Evolutionary conservation across 2,113 vertebrate genomes (phyloP).

Genomic region (Neoarius graeffei): DNA sequence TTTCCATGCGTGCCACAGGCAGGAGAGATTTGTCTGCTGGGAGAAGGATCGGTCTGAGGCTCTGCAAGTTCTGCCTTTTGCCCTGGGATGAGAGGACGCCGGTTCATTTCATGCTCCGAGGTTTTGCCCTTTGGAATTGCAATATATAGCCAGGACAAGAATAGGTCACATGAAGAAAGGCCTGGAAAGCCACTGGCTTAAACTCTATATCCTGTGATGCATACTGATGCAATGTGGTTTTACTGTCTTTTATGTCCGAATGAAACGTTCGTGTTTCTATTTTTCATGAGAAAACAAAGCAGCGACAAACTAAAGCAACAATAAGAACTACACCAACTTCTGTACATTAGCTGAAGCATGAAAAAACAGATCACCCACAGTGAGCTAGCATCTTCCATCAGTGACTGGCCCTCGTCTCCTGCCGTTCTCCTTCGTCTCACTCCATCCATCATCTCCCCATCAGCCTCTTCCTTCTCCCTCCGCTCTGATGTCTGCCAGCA

Average conservation of each 20-base stretch:
- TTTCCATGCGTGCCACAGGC: conserved; percentile 71
- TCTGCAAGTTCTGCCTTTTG: conserved; percentile 37
- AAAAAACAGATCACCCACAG: conserved; percentile 42
- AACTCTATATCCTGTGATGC: not conserved
- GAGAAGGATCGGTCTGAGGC: conserved; percentile 14
- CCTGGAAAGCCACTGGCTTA: conserved; percentile 5
- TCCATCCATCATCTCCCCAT: conserved; percentile 50
- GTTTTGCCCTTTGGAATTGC: conserved; percentile 54
- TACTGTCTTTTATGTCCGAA: not conserved
- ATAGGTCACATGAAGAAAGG: conserved; percentile 37
- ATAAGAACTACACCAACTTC: not conserved
- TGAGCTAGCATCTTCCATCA: conserved; percentile 41
- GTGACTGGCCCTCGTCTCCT: conserved; percentile 32
- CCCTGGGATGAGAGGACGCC: conserved; percentile 35
- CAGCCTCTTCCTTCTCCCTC: conserved; percentile 38
- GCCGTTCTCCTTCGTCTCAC: conserved; percentile 42
- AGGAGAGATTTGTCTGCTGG: conserved; percentile 10
- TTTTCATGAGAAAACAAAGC: not conserved
- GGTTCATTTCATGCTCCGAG: conserved; percentile 55
- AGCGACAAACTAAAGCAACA: not conserved
- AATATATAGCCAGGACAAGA: conserved; percentile 17
- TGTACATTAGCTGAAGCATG: conserved; percentile 29
- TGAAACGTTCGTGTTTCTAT: not conserved
- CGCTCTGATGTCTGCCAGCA: conserved; percentile 34
- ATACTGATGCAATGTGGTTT: not conserved